These are phyloP conservation scores for Theristicus caerulescens DNA, from an alignment of 2,113 vertebrate species.

Conservation along the genomic window DNA sequence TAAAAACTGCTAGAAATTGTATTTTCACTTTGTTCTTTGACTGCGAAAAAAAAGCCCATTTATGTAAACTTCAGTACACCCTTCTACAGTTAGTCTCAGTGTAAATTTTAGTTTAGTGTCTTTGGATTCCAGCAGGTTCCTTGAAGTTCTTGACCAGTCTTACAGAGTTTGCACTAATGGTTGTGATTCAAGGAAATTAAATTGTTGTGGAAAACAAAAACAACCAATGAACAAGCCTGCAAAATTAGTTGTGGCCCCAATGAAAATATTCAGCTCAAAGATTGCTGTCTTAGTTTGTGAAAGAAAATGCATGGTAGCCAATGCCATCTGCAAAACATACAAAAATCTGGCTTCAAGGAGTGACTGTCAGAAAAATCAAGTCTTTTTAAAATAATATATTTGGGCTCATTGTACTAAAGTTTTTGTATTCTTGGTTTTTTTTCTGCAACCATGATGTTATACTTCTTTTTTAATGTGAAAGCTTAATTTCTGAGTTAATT, in stretches of 20 bases:
- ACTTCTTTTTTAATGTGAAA: neutral
- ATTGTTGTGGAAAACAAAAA: neutral
- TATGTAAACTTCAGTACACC: neutral
- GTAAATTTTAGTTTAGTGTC: neutral
- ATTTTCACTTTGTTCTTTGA: neutral
- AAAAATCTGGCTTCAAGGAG: neutral
- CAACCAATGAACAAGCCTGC: neutral
- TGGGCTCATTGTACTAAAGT: neutral
- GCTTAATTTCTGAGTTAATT: neutral
- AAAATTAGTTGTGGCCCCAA: neutral
- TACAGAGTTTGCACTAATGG: neutral
- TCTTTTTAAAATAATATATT: neutral
- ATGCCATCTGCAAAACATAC: neutral
- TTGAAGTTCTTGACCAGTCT: neutral
- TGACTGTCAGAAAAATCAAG: neutral
- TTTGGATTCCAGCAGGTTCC: neutral
- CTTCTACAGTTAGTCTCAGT: neutral
- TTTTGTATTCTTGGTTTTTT: neutral
- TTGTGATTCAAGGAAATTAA: neutral
- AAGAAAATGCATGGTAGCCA: neutral
- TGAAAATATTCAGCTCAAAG: neutral
- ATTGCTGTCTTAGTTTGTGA: neutral
- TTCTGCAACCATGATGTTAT: neutral
- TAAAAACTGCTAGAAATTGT: neutral
- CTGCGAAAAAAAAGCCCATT: neutral